Conservation (phyloP, 2,888 invertebrate species). For the Folsomia candida region DNA sequence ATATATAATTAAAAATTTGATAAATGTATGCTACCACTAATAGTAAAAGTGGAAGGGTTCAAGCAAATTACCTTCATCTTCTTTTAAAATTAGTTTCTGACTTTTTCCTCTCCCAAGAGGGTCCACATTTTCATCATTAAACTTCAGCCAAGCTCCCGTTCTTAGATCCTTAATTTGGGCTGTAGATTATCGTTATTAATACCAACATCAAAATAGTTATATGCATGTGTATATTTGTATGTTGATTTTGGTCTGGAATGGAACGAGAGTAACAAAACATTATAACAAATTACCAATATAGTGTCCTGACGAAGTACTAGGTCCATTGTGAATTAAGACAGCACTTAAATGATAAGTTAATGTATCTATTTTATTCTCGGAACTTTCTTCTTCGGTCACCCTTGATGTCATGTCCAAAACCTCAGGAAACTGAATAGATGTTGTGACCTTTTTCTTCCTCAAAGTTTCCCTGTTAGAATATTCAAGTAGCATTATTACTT, state of each 20-base stretch:
- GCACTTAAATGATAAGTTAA: slow-evolving; percentile 62
- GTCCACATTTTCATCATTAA: slow-evolving; percentile 62
- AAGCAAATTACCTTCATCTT: slow-evolving; percentile 19
- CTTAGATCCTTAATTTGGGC: slow-evolving; percentile 59
- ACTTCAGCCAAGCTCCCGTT: slow-evolving; percentile 63
- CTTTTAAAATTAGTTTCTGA: slow-evolving; percentile 25
- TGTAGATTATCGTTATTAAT: slow-evolving; percentile 35
- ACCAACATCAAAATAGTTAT: not conserved
- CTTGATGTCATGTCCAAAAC: slow-evolving; percentile 60
- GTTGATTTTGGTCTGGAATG: slow-evolving; percentile 49
- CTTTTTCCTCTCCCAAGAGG: slow-evolving; percentile 8
- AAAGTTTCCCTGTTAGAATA: slow-evolving; percentile 59
- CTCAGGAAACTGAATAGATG: slow-evolving; percentile 63
- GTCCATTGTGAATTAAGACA: slow-evolving; percentile 66
- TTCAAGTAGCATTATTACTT: too few species aligned
- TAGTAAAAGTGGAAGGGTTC: not conserved
- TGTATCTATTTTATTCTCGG: slow-evolving; percentile 47
- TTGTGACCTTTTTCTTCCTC: slow-evolving; percentile 63
- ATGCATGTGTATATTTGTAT: not conserved
- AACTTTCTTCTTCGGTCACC: slow-evolving; percentile 3
- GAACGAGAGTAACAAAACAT: too few species aligned
- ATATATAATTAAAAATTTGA: slow-evolving; percentile 9
- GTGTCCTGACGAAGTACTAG: slow-evolving; percentile 66
- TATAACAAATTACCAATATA: slow-evolving; percentile 59
- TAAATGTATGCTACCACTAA: slow-evolving; percentile 46